These are phyloP conservation scores for Anabacerthia variegaticeps DNA, from an alignment of 2,797 vertebrate species.

Conservation along the genomic window DNA sequence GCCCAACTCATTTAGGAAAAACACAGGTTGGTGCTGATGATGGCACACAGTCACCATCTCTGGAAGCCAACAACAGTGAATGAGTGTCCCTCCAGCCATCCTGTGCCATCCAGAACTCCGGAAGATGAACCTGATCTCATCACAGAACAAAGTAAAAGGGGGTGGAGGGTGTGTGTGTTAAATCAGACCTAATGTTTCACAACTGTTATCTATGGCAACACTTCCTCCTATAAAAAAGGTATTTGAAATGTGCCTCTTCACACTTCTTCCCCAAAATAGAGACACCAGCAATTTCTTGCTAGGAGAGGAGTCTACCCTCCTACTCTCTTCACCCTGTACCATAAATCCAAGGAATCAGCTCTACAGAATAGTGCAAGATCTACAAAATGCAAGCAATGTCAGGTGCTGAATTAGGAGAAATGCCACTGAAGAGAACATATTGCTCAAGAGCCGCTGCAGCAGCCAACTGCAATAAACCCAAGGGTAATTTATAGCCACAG, in stretches of 20 bases:
- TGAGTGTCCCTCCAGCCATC: neutral
- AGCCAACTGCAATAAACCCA: constrained; percentile 5
- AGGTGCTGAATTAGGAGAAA: neutral
- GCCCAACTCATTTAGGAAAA: neutral
- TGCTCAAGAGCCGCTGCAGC: neutral
- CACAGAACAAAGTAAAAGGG: neutral
- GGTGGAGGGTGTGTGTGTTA: accelerated
- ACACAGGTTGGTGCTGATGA: neutral
- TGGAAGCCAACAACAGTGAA: neutral
- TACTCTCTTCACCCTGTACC: neutral
- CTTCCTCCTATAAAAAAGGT: neutral
- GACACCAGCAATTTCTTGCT: neutral
- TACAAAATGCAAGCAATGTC: neutral
- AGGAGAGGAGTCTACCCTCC: neutral
- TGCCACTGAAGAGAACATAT: neutral
- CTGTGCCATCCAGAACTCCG: neutral
- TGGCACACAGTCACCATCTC: neutral
- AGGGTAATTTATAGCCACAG: neutral
- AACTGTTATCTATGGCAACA: neutral
- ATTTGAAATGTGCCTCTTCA: neutral
- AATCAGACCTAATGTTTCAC: neutral
- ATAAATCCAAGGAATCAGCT: neutral
- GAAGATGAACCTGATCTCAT: neutral
- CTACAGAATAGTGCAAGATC: neutral
- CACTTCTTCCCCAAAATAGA: neutral